Evolutionary conservation across 2,113 vertebrate species (phyloP).

Genomic region (Rhadina sibilatrix): DNA sequence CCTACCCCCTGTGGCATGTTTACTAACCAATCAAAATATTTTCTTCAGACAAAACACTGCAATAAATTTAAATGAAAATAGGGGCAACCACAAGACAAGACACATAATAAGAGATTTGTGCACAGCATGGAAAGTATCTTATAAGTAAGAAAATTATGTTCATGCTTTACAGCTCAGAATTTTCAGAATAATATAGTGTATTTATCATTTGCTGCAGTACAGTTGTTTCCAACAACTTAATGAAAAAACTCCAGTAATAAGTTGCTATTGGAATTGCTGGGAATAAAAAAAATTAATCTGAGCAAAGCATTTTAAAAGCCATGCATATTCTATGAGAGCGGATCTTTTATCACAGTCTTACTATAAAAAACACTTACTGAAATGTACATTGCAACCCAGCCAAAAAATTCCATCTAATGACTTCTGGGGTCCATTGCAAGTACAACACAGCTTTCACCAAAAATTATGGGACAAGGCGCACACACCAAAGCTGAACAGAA

Average conservation of each 20-base stretch:
- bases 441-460: background rate
- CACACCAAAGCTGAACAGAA: background rate
- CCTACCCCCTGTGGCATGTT: slow-evolving; percentile 37
- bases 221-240: slow-evolving; percentile 36
- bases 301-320: background rate
- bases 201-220: background rate
- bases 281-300: slow-evolving; percentile 41
- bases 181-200: background rate
- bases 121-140: slow-evolving; percentile 51
- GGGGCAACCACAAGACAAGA: slow-evolving; percentile 15
- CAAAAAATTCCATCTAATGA: background rate
- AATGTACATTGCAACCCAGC: background rate
- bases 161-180: slow-evolving; percentile 9
- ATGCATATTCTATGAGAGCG: background rate
- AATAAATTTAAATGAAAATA: slow-evolving; percentile 67
- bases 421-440: background rate
- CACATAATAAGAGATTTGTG: slow-evolving; percentile 50
- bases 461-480: background rate
- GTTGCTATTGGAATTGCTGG: background rate
- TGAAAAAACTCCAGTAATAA: slow-evolving; percentile 14
- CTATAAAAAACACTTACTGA: background rate
- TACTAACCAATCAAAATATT: slow-evolving; percentile 62
- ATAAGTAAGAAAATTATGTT: slow-evolving; percentile 55
- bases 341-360: background rate
- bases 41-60: slow-evolving; percentile 51